phyloP scores from a whole-genome alignment of 2,113 vertebrate genomes.

The Saguinus midas region DNA sequence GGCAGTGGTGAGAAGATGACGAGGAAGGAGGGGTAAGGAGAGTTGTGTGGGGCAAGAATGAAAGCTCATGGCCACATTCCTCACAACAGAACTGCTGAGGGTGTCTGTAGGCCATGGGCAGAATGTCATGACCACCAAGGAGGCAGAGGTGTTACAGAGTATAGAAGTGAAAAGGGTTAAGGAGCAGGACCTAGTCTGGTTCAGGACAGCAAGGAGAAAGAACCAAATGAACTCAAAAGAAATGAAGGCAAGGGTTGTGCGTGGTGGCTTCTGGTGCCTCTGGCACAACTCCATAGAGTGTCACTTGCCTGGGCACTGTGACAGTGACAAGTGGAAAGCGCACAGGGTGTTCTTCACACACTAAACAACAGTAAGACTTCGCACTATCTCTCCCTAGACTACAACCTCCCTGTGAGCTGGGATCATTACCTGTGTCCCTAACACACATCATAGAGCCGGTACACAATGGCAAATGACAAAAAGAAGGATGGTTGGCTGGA shows the following conservation, averaged over 20 bases:
- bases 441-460: background rate
- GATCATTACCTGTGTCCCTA: background rate
- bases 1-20: no score
- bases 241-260: background rate
- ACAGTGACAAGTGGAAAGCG: background rate
- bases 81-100: background rate
- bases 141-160: background rate
- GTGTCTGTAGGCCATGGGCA: background rate
- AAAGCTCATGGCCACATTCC: rapidly evolving
- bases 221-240: background rate
- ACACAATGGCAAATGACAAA: background rate
- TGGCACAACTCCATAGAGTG: no score
- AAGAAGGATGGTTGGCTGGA: background rate
- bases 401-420: background rate
- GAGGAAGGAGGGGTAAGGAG: background rate
- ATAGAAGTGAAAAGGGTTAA: background rate
- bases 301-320: background rate
- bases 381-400: background rate
- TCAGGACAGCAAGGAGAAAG: background rate
- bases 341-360: background rate
- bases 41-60: background rate
- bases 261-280: rapidly evolving
- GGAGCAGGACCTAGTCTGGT: background rate
- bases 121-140: background rate
- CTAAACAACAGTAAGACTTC: no score